Base-by-base conservation (phyloP, 2,113 vertebrate species). In the Castor canadensis region DNA sequence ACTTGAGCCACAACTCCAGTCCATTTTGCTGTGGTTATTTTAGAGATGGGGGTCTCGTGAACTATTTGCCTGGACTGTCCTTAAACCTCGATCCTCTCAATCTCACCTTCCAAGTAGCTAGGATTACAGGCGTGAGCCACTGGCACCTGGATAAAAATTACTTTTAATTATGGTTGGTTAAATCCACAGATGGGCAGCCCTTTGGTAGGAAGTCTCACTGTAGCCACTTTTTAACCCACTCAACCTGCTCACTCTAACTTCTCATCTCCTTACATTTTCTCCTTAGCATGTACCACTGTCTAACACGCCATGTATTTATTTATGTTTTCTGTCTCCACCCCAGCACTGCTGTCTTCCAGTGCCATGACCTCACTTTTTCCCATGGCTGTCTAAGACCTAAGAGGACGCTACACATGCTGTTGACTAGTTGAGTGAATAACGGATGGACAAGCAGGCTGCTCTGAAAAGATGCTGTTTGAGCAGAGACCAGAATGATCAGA, bases 171-270 rank as follows among this genome's bases (percentile, higher is more conserved):
- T 30, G 7, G 22, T 88, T 47, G 45, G 3, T 22, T 66, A 24
- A 24, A 54, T 20, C 56, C 69, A 62, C 35, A 30, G 17, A 16
- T 32, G 45, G 49, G 28, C 9, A 66, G 28, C 43, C 35, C 26
- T 20, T 1, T 28, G 6, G 38, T 47, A 1, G 7, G 4, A 56
- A n/a, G 54, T 10, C 40, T 24, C 4, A 24, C 71, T 62, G 22
- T 49, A 47, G 47, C 35, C 35, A 22, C n/a, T 83, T 58, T 58
- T 43, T 87, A 30, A 38, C 26, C 52, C 28, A 35, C n/a, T 12
- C 0, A 20, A n/a, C n/a, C 40, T 76, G 30, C 26, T 40, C 6
- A 20, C 13, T 58, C 1, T 0, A 15, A 45, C 26, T 2, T 17
- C 52, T 80, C 35, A 60, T 13, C 9, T 26, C 22, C 64, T 26